phyloP scores from a whole-genome alignment of 2,888 invertebrate species.

The Dryocosmus kuriphilus region DNA sequence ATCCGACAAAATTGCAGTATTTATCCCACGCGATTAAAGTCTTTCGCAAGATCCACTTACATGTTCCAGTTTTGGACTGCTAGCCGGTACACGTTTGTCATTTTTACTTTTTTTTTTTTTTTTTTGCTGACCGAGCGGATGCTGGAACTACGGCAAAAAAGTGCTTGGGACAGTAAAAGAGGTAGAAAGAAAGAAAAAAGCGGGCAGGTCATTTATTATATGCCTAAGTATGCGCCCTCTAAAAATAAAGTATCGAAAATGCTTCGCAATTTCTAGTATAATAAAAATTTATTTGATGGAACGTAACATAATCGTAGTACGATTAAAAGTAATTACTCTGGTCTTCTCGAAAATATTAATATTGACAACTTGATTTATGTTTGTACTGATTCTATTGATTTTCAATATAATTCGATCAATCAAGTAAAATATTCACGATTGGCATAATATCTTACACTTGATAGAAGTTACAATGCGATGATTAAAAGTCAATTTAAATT shows the following conservation, averaged over 20 bases:
- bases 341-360: too few species aligned
- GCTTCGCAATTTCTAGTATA: background rate
- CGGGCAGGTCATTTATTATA: slow-evolving; percentile 26
- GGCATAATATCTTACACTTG: too few species aligned
- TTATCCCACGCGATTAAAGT: slow-evolving; percentile 57
- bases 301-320: background rate
- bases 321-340: too few species aligned
- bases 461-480: too few species aligned
- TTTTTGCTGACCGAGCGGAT: slow-evolving; percentile 30
- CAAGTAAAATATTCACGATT: too few species aligned
- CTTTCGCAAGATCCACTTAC: slow-evolving; percentile 43
- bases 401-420: too few species aligned
- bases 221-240: background rate
- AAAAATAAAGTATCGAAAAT: slow-evolving; percentile 16
- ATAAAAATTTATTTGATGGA: slow-evolving; percentile 11
- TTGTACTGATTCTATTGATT: too few species aligned
- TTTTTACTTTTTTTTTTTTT: slow-evolving; percentile 32
- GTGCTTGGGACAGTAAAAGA: background rate
- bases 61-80: slow-evolving; percentile 40
- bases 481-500: too few species aligned
- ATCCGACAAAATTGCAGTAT: slow-evolving; percentile 56
- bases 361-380: too few species aligned
- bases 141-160: slow-evolving; percentile 26
- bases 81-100: slow-evolving; percentile 14
- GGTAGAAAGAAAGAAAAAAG: slow-evolving; percentile 14